Evolutionary conservation across 2,113 vertebrate genomes (phyloP).

Genomic region (Channa argus): DNA sequence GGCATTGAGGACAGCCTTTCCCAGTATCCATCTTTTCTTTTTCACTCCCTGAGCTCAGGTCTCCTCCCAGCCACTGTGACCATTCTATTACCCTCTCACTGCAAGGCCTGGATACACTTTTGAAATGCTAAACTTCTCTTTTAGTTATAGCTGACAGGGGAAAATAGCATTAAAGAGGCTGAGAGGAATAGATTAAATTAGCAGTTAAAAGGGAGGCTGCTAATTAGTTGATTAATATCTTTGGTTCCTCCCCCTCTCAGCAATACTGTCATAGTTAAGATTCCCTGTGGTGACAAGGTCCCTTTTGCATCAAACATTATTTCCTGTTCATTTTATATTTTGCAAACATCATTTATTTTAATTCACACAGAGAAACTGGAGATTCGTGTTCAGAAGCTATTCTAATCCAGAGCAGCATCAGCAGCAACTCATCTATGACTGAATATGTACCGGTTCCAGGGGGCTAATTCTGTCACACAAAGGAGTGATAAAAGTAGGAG

Average conservation of each 20-base stretch:
- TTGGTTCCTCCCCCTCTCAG: constrained; percentile 61
- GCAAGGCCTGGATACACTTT: constrained; percentile 81
- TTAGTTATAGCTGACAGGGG: constrained; percentile 70
- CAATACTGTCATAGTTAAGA: constrained; percentile 46
- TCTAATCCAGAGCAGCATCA: constrained; percentile 52
- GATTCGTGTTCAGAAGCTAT: constrained; percentile 7
- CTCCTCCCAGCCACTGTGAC: constrained; percentile 74
- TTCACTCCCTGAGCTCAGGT: constrained; percentile 55
- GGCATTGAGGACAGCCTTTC: constrained; percentile 78
- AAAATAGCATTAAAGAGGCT: constrained; percentile 76
- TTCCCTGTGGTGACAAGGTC: constrained; percentile 43
- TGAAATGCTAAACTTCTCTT: constrained; percentile 85
- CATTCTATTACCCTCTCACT: constrained; percentile 77
- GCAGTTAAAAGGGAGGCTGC: constrained; percentile 78
- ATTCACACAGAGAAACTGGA: not conserved
- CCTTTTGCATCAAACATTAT: constrained; percentile 32
- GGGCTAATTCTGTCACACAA: constrained; percentile 68
- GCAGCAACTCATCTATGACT: constrained; percentile 43
- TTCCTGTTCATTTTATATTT: constrained; percentile 38
- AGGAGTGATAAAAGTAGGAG: constrained; percentile 63
- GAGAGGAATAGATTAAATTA: constrained; percentile 80
- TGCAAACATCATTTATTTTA: not conserved
- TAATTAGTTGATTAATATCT: constrained; percentile 85
- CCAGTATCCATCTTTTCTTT: constrained; percentile 58
- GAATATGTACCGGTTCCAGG: constrained; percentile 22